Evolutionary conservation across 2,888 invertebrate genomes (phyloP).

Genomic region (Andrena hattorfiana): DNA sequence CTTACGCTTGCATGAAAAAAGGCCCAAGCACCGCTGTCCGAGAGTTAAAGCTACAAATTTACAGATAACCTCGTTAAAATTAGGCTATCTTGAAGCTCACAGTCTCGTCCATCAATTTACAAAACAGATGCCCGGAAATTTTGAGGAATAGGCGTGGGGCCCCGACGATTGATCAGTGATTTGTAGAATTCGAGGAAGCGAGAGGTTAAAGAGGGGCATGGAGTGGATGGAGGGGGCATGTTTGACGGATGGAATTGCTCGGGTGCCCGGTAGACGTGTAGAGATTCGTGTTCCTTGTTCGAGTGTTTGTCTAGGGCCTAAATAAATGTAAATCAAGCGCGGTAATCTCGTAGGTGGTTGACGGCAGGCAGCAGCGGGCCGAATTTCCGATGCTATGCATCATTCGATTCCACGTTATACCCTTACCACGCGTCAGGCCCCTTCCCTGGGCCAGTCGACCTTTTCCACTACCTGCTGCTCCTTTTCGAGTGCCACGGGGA

Average conservation of each 20-base stretch:
- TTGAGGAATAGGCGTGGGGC: neutral
- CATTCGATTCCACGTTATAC: conserved; percentile 74
- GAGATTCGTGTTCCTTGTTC: conserved; percentile 74
- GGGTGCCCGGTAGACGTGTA: conserved; percentile 72
- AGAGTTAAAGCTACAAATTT: no score
- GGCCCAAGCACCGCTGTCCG: no score
- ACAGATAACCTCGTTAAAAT: no score
- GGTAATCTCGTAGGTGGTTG: conserved; percentile 69
- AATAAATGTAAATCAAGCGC: conserved; percentile 79
- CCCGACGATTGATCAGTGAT: conserved; percentile 54
- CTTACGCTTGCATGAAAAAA: no score
- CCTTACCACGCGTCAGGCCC: conserved; percentile 29
- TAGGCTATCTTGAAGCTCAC: no score
- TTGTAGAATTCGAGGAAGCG: conserved; percentile 27
- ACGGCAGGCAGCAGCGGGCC: conserved; percentile 42
- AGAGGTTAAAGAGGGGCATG: neutral
- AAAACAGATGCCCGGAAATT: neutral
- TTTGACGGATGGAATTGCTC: conserved; percentile 68
- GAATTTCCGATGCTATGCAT: conserved; percentile 72
- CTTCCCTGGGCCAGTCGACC: conserved; percentile 20
- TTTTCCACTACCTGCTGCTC: conserved; percentile 55
- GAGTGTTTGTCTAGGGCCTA: conserved; percentile 76
- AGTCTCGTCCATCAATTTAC: no score
- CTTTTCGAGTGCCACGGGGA: conserved; percentile 14
- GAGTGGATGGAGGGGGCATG: conserved; percentile 32